Evolutionary conservation across 2,797 vertebrate genomes (phyloP).

Genomic region (Austrolebias charrua): DNA sequence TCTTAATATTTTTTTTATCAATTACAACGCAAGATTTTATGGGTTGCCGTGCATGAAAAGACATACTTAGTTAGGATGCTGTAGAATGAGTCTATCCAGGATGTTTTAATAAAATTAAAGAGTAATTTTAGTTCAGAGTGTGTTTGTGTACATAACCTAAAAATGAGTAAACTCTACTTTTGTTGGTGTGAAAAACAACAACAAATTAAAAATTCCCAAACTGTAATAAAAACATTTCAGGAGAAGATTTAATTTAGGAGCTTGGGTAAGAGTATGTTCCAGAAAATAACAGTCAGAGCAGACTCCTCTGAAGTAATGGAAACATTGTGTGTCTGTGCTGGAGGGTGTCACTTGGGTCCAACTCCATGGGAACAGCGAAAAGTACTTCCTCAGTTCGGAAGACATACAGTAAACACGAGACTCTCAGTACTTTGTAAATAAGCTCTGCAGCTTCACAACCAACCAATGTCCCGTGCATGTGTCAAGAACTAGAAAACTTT

Average conservation of each 20-base stretch:
- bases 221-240: background rate
- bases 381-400: slow-evolving; percentile 34
- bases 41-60: too few species aligned
- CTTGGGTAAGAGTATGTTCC: background rate
- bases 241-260: background rate
- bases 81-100: background rate
- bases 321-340: background rate
- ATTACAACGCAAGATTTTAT: background rate
- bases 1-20: background rate
- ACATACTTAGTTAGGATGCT: too few species aligned
- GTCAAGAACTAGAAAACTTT: background rate
- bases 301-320: slow-evolving; percentile 2
- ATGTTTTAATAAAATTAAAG: slow-evolving; percentile 20
- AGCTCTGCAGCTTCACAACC: background rate
- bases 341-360: slow-evolving; percentile 22
- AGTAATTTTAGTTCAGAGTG: slow-evolving; percentile 4
- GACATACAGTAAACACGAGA: slow-evolving; percentile 31
- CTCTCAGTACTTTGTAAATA: slow-evolving; percentile 12
- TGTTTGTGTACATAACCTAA: slow-evolving; percentile 9
- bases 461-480: background rate
- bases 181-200: background rate
- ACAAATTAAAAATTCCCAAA: background rate
- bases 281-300: slow-evolving; percentile 3
- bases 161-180: background rate
- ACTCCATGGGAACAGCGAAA: slow-evolving; percentile 44